These are phyloP conservation scores for Daboia siamensis DNA, from an alignment of 2,113 vertebrate genomes.

Conservation along the genomic window DNA sequence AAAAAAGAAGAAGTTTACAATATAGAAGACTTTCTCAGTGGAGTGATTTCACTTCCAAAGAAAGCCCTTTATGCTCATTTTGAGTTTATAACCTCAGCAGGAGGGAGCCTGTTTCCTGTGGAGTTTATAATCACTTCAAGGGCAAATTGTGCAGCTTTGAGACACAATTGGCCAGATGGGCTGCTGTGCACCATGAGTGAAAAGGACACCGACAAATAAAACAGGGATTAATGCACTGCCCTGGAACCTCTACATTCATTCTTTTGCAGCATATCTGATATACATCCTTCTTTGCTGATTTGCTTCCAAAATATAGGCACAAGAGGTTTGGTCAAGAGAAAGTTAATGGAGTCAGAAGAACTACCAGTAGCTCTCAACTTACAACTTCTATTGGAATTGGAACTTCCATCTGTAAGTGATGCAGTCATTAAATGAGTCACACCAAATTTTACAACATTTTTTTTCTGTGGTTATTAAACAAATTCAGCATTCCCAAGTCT, in stretches of 20 bases:
- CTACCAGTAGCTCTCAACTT: neutral
- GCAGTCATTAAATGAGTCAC: neutral
- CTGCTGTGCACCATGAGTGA: neutral
- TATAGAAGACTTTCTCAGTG: constrained; percentile 23
- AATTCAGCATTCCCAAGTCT: neutral
- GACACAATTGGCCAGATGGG: constrained; percentile 19
- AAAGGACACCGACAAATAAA: constrained; percentile 23
- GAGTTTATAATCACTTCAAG: constrained; percentile 36
- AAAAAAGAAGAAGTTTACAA: constrained; percentile 25
- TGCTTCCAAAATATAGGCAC: neutral
- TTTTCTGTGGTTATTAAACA: neutral
- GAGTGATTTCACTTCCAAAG: constrained; percentile 27
- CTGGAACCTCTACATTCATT: neutral
- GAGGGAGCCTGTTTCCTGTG: constrained; percentile 19
- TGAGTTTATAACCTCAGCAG: constrained; percentile 29
- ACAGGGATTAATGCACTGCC: constrained; percentile 15
- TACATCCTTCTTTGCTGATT: neutral
- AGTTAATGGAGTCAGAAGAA: neutral
- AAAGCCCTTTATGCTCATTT: constrained; percentile 35
- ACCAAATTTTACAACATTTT: neutral
- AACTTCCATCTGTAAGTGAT: neutral
- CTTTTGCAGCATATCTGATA: neutral
- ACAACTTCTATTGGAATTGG: neutral
- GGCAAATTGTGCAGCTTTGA: constrained; percentile 20
- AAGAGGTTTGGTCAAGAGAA: neutral